Base-by-base conservation (phyloP, 30 jellyfish, hydroid and myxozoan species). In the Pelagia noctiluca region DNA sequence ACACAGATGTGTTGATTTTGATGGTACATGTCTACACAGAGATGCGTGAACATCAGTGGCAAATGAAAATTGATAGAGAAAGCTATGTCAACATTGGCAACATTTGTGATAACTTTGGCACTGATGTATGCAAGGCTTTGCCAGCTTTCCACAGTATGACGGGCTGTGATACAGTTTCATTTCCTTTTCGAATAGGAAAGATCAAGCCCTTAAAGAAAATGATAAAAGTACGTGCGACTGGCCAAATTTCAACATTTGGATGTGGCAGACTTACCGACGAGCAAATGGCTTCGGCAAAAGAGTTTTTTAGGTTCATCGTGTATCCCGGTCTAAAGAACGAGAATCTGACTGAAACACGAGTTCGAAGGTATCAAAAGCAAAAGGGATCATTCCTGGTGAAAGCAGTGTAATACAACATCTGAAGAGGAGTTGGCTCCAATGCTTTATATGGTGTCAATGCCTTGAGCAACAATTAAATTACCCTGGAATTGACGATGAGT, bases 241-340 rank as follows among this genome's bases (percentile, higher is more conserved):
- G 34, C 21, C 52, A 29, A 32, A 36, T 66, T 66, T 66, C 54
- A 66, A 63, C 77, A 63, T 63, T 63, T 63, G 77, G 77, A 29
- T 67, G 62, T 67, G 80, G 80, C 80, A 67, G 63, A 36, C 81
- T 69, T 69, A 69, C 81, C 35, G 64, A 69, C 37, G 81, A 69
- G 81, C 81, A 69, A 69, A 69, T 69, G 81, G 81, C 37, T 69
- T 34, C 81, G 37, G 81, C 81, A 36, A 69, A 69, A 24, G 81
- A 69, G 81, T 69, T 69, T 35, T 32, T 69, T 16, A 31, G 64
- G 37, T 69, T 33, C 64, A 69, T 69, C 19, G n/a, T 69, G 81
- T 69, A 69, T 69, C 81, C 81, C 65, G 81, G 81, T 33, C 81
- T 33, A 69, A 33, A 1, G 64, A 69, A 34, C 65, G 79, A 66